Conservation (phyloP, 2,797 vertebrate species). For the Takifugu ocellatus region DNA sequence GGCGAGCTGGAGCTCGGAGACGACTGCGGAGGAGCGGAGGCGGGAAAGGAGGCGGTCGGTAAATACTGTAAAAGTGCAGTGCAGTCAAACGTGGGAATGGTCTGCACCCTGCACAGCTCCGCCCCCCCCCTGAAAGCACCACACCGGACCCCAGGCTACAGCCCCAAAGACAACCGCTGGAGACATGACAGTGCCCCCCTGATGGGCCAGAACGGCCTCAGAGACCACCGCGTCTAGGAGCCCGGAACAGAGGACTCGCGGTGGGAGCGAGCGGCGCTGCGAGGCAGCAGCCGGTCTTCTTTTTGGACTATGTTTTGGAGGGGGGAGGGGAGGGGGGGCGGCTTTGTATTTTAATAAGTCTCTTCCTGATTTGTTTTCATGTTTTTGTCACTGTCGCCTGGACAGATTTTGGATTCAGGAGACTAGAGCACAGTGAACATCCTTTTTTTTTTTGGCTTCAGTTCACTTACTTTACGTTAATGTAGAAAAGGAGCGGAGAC, state of each 20-base stretch:
- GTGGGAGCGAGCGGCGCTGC: conserved; percentile 45
- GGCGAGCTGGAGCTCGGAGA: conserved; percentile 68
- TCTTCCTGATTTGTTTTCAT: conserved; percentile 52
- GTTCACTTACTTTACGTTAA: conserved; percentile 62
- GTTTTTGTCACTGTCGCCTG: conserved; percentile 59
- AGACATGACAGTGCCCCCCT: conserved; percentile 81
- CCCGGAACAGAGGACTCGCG: conserved; percentile 46
- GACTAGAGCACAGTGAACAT: conserved; percentile 57
- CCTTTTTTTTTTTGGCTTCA: conserved; percentile 48
- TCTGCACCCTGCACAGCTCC: conserved; percentile 80
- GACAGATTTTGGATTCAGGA: conserved; percentile 51
- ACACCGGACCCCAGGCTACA: conserved; percentile 79
- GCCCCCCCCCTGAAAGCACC: conserved; percentile 81
- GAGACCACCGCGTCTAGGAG: conserved; percentile 82
- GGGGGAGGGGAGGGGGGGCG: conserved; percentile 54
- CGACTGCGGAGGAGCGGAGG: conserved; percentile 66
- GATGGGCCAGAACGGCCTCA: conserved; percentile 81
- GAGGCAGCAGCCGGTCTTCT: conserved; percentile 49
- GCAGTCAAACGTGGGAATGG: conserved; percentile 76
- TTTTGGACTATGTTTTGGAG: conserved; percentile 53
- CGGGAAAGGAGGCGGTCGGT: conserved; percentile 82
- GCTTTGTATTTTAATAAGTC: conserved; percentile 67
- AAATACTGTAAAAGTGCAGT: conserved; percentile 82
- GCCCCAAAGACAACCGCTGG: conserved; percentile 94
- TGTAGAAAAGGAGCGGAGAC: conserved; percentile 66